Evolutionary conservation across 2,113 vertebrate species (phyloP), one percentile per base, ranked within the genome.

Genomic region (Carlito syrichta): DNA sequence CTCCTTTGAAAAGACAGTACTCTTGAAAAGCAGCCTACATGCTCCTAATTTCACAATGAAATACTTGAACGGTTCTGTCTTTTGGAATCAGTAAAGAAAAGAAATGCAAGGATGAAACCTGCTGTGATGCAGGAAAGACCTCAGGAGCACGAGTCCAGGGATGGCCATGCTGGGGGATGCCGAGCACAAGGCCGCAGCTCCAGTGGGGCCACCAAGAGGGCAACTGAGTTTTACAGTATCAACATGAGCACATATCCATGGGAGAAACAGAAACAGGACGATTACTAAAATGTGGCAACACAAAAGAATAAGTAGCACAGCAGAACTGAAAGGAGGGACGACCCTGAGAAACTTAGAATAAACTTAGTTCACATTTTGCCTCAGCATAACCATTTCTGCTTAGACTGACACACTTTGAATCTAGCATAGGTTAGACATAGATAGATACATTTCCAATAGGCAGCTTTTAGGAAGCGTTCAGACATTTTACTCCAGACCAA

Each of bases 41-140:
- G 25, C 38, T 84, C 48, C 77, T 86, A 94, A 96, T 83, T 82
- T 96, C 66, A 94, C 56, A 78, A 60, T 85, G 91, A 92, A 95
- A 91, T 62, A 40, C 48, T 78, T 58, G 45, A 89, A 69, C 38
- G 22, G 23, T 27, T 71, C 35, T 45, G 27, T 68, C 86, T 77
- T 83, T 83, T 71, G 48, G 77, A 76, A 79, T 78, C 95, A 88
- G 71, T 27, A 86, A 76, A 92, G 68, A 30, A 86, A 68, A 87
- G 62, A 63, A 87, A 60, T 38, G 38, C 38, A 12, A 14, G 12
- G 32, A 32, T 25, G 20, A 35, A 68, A 12, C 8, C 5, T n/a
- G 27, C 63, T 32, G 77, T 19, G 66, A 43, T 14, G 14, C 14
- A 50, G 74, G 23, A 40, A 4, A 1, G 22, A 8, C 16, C 30